Evolutionary conservation across 2,888 invertebrate genomes (phyloP).

Genomic region (Synanthedon tipuliformis): DNA sequence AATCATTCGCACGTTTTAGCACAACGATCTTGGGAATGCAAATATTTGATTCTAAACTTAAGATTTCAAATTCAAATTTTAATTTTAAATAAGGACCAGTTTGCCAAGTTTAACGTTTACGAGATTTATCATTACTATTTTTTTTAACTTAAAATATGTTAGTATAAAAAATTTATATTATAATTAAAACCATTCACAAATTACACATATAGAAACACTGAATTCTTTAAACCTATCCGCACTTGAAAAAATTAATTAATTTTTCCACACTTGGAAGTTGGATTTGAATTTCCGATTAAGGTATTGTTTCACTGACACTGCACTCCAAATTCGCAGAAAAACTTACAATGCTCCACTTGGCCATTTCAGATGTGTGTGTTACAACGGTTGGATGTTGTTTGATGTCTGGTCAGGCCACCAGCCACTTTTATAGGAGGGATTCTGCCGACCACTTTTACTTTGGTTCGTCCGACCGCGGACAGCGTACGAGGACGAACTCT

Average conservation of each 20-base stretch:
- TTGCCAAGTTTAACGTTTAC: too few species aligned
- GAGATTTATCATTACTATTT: too few species aligned
- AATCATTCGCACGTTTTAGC: too few species aligned
- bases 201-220: neutral
- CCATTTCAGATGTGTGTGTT: constrained; percentile 44
- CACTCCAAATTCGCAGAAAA: constrained; percentile 29
- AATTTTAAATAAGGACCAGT: too few species aligned
- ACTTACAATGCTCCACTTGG: constrained; percentile 63
- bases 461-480: constrained; percentile 17
- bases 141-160: too few species aligned
- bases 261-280: neutral
- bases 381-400: constrained; percentile 41
- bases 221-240: neutral
- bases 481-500: constrained; percentile 44
- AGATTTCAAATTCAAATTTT: too few species aligned
- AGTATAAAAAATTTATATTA: too few species aligned
- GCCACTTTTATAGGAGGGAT: constrained; percentile 51
- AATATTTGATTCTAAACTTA: too few species aligned
- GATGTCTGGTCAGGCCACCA: constrained; percentile 32
- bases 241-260: neutral
- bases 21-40: too few species aligned
- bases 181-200: neutral
- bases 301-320: constrained; percentile 35
- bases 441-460: constrained; percentile 63
- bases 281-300: neutral